phyloP scores from a whole-genome alignment of 2,113 vertebrate genomes.

The Burhinus bistriatus region DNA sequence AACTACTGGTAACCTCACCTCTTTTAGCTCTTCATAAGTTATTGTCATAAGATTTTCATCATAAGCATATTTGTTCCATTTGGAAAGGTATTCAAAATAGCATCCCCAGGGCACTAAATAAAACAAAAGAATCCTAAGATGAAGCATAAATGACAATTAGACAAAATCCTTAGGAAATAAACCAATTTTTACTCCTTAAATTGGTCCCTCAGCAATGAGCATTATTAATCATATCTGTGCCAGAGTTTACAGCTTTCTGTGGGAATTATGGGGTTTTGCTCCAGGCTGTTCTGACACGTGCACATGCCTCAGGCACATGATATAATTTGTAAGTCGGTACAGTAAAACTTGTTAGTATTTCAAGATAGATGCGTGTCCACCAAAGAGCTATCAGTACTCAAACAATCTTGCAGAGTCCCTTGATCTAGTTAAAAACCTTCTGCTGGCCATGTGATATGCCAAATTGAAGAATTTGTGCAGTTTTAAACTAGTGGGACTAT shows the following conservation, averaged over 20 bases:
- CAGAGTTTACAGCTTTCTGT: neutral
- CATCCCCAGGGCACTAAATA: conserved; percentile 75
- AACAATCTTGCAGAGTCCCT: neutral
- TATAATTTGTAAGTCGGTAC: accelerated
- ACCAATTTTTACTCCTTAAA: neutral
- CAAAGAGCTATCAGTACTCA: neutral
- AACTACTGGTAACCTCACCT: conserved; percentile 55
- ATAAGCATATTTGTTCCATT: conserved; percentile 74
- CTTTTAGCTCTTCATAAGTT: conserved; percentile 80
- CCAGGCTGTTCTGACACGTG: neutral
- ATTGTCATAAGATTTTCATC: conserved; percentile 73
- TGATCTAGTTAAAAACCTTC: neutral
- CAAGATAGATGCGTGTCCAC: neutral
- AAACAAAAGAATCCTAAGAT: neutral
- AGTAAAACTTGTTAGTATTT: neutral
- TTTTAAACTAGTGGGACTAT: neutral
- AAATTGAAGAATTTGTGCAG: neutral
- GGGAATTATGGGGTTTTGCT: neutral
- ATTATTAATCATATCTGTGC: neutral
- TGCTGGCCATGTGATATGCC: accelerated
- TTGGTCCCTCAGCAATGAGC: neutral
- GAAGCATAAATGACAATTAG: neutral
- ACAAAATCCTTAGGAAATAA: neutral
- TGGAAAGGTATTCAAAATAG: conserved; percentile 75
- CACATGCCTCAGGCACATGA: neutral